phyloP scores from a whole-genome alignment of 2,797 vertebrate genomes.

The Hypotaenidia okinawae region DNA sequence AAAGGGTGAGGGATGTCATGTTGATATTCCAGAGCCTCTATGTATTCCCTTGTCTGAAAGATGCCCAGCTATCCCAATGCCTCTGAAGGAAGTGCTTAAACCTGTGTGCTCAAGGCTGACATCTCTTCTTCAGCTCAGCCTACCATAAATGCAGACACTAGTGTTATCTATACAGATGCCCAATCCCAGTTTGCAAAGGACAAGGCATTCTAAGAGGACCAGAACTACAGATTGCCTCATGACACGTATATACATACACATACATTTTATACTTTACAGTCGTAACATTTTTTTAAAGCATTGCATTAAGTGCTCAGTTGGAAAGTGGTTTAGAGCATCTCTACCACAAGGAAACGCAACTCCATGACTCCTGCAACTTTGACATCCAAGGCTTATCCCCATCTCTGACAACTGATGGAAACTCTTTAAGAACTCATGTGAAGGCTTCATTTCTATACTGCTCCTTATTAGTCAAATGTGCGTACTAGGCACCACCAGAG shows the following conservation, averaged over 20 bases:
- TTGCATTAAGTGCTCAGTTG: not conserved
- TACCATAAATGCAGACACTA: rapidly evolving
- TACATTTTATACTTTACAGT: not conserved
- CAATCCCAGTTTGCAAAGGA: not conserved
- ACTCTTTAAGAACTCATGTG: not conserved
- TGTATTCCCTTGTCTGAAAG: not conserved
- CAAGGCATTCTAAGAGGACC: not conserved
- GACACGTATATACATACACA: not conserved
- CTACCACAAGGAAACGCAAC: not conserved
- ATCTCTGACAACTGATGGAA: not conserved
- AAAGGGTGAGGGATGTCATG: not conserved
- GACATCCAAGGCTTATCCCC: not conserved
- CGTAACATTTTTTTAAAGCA: not conserved
- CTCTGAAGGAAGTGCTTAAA: not conserved
- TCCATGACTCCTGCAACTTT: not conserved
- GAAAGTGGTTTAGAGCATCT: not conserved
- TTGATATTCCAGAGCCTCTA: not conserved
- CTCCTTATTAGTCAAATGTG: not conserved
- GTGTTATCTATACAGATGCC: not conserved
- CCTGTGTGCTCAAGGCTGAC: not conserved
- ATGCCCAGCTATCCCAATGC: not conserved
- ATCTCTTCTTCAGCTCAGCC: not conserved
- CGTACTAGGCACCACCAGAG: not conserved
- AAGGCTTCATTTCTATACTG: not conserved
- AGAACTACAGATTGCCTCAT: not conserved